These are phyloP conservation scores for Zapus hudsonius DNA, from an alignment of 2,113 vertebrate species.

Conservation along the genomic window DNA sequence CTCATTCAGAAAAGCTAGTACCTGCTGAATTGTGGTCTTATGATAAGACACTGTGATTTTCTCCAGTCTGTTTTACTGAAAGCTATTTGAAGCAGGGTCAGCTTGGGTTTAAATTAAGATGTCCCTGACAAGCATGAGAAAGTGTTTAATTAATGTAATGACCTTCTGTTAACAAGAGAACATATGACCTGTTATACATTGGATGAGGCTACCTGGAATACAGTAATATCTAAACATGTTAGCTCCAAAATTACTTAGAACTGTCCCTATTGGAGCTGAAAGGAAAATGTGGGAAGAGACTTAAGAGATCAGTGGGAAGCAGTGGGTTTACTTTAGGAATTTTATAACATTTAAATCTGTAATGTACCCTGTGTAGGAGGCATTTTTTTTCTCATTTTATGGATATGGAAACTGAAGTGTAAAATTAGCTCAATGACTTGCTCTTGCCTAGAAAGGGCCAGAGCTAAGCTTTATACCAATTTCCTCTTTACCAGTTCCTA, in stretches of 20 bases:
- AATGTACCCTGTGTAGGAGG: background rate
- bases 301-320: background rate
- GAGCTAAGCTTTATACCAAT: background rate
- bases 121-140: slow-evolving; percentile 72
- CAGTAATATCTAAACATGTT: slow-evolving; percentile 56
- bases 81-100: slow-evolving; percentile 72
- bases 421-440: background rate
- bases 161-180: slow-evolving; percentile 67
- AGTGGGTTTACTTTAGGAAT: background rate
- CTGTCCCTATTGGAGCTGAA: background rate
- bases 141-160: slow-evolving; percentile 82
- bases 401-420: background rate
- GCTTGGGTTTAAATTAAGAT: slow-evolving; percentile 73
- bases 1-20: slow-evolving; percentile 73
- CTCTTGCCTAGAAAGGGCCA: background rate
- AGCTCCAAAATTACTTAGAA: background rate
- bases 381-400: background rate
- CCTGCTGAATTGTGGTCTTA: slow-evolving; percentile 51
- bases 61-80: slow-evolving; percentile 68
- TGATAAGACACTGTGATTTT: slow-evolving; percentile 65
- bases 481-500: background rate
- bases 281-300: slow-evolving; percentile 2
- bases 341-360: background rate
- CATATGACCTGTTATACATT: slow-evolving; percentile 55
- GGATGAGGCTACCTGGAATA: slow-evolving; percentile 67